A percentile compares a stretch with the other conserved stretches of the same genome.
phyloP scores from a whole-genome alignment of 2,113 vertebrate species.

The Maccullochella peelii region DNA sequence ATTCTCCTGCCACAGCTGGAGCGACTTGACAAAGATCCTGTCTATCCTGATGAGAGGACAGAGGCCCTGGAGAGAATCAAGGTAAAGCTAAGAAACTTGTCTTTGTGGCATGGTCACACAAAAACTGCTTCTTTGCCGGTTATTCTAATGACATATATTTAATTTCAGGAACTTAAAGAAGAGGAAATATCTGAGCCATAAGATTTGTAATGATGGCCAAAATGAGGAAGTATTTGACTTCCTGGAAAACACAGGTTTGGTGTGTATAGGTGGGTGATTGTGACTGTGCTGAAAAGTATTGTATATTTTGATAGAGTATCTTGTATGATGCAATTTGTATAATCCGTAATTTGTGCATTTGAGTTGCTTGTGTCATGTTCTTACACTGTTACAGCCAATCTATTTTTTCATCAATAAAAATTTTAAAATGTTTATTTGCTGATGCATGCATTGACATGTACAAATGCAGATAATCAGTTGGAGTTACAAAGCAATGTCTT shows the following conservation, averaged over 20 bases:
- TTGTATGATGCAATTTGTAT: neutral
- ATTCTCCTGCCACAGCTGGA: conserved; percentile 83
- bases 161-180: conserved; percentile 72
- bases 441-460: neutral
- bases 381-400: neutral
- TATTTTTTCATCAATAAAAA: conserved; percentile 7
- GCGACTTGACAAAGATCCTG: conserved; percentile 89
- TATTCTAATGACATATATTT: conserved; percentile 37
- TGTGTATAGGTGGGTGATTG: neutral
- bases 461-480: neutral
- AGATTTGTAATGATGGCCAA: conserved; percentile 30
- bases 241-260: conserved; percentile 28
- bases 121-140: neutral
- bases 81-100: conserved; percentile 55
- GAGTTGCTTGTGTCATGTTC: neutral
- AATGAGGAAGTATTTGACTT: conserved; percentile 55
- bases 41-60: conserved; percentile 84
- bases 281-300: neutral
- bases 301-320: neutral
- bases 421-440: neutral
- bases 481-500: neutral
- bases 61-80: conserved; percentile 79
- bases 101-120: neutral
- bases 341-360: neutral
- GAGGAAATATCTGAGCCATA: conserved; percentile 54